These are phyloP conservation scores for Cryptus armator DNA, from an alignment of 2,888 invertebrate species.

Conservation along the genomic window DNA sequence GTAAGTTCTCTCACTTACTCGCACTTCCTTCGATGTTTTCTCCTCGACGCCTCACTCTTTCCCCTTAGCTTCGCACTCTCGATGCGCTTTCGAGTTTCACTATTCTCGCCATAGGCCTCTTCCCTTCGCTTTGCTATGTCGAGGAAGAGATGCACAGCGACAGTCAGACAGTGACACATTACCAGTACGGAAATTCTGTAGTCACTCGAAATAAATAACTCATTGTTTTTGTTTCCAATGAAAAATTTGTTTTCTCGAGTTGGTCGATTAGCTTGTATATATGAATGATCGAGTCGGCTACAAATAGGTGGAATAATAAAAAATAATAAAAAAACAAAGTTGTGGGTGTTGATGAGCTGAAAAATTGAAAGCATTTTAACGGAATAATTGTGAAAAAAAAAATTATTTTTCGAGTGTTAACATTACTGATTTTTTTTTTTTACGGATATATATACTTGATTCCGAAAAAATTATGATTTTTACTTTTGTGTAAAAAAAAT, in stretches of 20 bases:
- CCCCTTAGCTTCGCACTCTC: neutral
- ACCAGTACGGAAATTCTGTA: neutral
- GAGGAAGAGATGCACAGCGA: neutral
- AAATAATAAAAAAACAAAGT: no score
- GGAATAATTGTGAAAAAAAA: no score
- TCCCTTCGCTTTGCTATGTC: neutral
- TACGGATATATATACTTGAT: no score
- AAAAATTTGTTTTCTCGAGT: neutral
- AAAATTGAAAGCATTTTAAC: no score
- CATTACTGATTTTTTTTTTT: no score
- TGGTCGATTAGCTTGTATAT: neutral
- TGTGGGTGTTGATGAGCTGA: no score
- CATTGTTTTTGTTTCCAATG: neutral
- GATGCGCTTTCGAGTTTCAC: slow-evolving; percentile 18
- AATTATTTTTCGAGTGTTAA: no score
- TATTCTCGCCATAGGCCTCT: slow-evolving; percentile 24
- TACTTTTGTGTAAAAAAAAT: no score
- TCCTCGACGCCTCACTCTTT: slow-evolving; percentile 42
- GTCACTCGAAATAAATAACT: slow-evolving; percentile 4
- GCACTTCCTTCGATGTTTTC: slow-evolving; percentile 45
- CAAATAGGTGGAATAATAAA: no score
- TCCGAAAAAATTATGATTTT: no score
- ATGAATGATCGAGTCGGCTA: no score
- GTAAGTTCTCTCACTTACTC: slow-evolving; percentile 47
- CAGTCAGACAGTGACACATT: slow-evolving; percentile 18